Conservation (phyloP, 1,140 invertebrate species). For the Pseudomyrmex gracilis region DNA sequence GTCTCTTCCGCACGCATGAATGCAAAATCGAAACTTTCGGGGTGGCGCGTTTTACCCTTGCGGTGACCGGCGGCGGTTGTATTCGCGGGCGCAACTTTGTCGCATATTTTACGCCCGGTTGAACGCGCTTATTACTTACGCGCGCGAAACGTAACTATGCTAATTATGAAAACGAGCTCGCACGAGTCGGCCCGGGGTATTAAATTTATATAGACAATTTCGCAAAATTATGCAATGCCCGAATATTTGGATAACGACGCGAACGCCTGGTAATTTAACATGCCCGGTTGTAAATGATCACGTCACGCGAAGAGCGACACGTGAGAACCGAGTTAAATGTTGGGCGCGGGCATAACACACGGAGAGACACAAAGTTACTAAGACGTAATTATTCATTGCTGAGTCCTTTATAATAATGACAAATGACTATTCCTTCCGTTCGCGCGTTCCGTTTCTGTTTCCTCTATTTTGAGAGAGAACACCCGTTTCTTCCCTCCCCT, state of each 20-base stretch:
- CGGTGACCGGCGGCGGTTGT: neutral
- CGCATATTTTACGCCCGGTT: constrained; percentile 20
- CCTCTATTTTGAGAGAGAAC: constrained; percentile 20
- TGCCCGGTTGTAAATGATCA: constrained; percentile 9
- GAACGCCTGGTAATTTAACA: neutral
- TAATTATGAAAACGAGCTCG: constrained; percentile 18
- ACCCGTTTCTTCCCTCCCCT: neutral
- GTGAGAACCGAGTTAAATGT: constrained; percentile 36
- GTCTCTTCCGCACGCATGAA: constrained; percentile 46
- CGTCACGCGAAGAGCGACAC: neutral
- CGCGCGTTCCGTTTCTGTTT: neutral
- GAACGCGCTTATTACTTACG: neutral
- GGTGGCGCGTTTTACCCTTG: constrained; percentile 23
- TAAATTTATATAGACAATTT: constrained; percentile 32
- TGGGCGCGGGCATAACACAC: constrained; percentile 4
- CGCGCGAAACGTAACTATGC: neutral
- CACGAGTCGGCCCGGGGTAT: neutral
- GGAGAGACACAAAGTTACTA: constrained; percentile 68
- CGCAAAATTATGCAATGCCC: neutral
- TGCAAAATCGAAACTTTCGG: constrained; percentile 52
- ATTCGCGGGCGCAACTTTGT: constrained; percentile 15
- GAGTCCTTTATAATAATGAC: constrained; percentile 82
- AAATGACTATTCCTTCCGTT: constrained; percentile 69
- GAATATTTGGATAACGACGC: constrained; percentile 3
- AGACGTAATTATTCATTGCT: constrained; percentile 81